Base-by-base conservation (phyloP, 1,140 invertebrate species). In the Macrobrachium nipponense region DNA sequence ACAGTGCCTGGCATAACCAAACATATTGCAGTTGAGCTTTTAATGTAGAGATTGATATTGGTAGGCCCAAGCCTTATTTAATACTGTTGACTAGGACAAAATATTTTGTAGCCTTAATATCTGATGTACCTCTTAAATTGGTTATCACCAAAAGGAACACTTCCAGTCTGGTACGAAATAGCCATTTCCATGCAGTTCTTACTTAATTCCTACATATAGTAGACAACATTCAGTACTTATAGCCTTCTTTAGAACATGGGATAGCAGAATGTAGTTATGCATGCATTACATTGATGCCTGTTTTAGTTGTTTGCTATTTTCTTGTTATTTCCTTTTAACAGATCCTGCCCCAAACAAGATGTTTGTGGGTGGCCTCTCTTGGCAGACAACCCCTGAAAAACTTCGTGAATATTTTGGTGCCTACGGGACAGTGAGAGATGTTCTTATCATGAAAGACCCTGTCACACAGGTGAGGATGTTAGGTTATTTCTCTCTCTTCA, bases 401-500 rank as follows among this genome's bases (percentile, higher is more conserved):
- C 93, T 98, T 11, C 93, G 95, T 89, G 96, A 97, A 89, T 97
- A 98, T 90, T 98, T 98, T 90, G 95, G 95, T 79, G 96, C 97
- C 94, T 98, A 97, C 90, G 96, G 96, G 78, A 95, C 95, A 6
- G 96, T 97, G 84, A 96, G 96, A n/a, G 96, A 97, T 91, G 96
- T 97, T 70, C 94, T 97, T 75, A 97, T 97, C 89, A 97, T 97
- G 96, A 97, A 97, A 93, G 96, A 97, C 92, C 96, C 96, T 5
- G 95, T 97, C 18, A 97, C 96, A 87, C 96, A 97, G 95, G 96
- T 97, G 93, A 92, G 91, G n/a, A 61, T 51, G 51, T 51, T 51
- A 51, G 51, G 51, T 51, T 51, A 51, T 51, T 51, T 51, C 51
- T 51, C 51, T 51, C 51, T 51, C 51, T 51, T 51, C 51, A 51